Percentiles rank a stretch among this genome's conserved stretches.
phyloP scores from a whole-genome alignment of 1,140 invertebrate species.

The Zaprionus tsacasi region DNA sequence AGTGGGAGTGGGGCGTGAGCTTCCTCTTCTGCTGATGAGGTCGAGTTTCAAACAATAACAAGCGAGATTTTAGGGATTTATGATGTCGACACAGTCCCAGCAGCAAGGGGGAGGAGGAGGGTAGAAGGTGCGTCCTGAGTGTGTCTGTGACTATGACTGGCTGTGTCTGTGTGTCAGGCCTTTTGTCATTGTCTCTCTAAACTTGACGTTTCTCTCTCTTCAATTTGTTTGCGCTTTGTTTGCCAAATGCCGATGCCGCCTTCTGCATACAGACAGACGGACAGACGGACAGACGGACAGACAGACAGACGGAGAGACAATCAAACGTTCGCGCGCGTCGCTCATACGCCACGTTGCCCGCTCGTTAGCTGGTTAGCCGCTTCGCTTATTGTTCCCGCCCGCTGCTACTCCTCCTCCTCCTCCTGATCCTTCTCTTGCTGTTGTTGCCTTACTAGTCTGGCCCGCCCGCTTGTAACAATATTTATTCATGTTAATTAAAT shows the following conservation, averaged over 20 bases:
- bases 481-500: slow-evolving; percentile 84
- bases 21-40: slow-evolving; percentile 63
- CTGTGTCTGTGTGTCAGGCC: slow-evolving; percentile 31
- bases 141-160: neutral
- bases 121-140: neutral
- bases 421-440: slow-evolving; percentile 6
- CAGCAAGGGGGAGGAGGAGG: neutral
- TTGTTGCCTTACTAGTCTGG: slow-evolving; percentile 56
- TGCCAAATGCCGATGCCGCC: slow-evolving; percentile 33
- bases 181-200: slow-evolving; percentile 58
- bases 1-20: slow-evolving; percentile 8
- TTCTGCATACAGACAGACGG: slow-evolving; percentile 45
- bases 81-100: slow-evolving; percentile 50
- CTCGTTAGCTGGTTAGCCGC: slow-evolving; percentile 71
- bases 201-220: slow-evolving; percentile 52
- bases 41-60: slow-evolving; percentile 78
- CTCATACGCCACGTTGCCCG: slow-evolving; percentile 75
- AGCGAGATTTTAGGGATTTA: slow-evolving; percentile 77
- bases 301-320: slow-evolving; percentile 53
- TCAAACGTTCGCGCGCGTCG: slow-evolving; percentile 64
- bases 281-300: slow-evolving; percentile 32
- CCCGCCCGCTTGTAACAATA: slow-evolving; percentile 74
- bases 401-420: neutral
- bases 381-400: slow-evolving; percentile 30
- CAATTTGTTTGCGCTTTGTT: slow-evolving; percentile 75